These are phyloP conservation scores for Chrysotoxum bicinctum DNA, from an alignment of 2,888 invertebrate species.

Conservation along the genomic window DNA sequence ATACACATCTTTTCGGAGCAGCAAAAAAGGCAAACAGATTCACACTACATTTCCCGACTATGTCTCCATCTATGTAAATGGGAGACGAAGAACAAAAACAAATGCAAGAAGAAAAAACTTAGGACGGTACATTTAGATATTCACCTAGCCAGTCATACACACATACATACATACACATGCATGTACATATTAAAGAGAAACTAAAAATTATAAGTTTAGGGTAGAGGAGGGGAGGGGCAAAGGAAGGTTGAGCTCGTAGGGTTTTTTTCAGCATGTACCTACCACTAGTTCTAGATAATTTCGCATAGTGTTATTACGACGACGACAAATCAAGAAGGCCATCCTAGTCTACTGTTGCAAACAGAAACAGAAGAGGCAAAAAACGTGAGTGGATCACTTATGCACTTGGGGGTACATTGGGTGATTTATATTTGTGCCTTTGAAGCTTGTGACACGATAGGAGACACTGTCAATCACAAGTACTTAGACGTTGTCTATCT, in stretches of 20 bases:
- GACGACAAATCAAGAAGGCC: constrained; percentile 35
- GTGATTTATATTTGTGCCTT: constrained; percentile 39
- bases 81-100: constrained; percentile 37
- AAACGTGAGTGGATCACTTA: constrained; percentile 65
- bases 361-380: constrained; percentile 2
- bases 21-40: constrained; percentile 38
- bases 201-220: not conserved
- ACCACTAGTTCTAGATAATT: constrained; percentile 49
- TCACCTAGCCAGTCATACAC: not conserved
- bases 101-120: constrained; percentile 34
- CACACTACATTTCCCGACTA: constrained; percentile 15
- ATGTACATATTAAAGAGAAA: not conserved
- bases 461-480: constrained; percentile 64
- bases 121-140: constrained; percentile 7
- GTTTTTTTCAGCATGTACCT: not conserved
- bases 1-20: constrained; percentile 8
- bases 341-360: constrained; percentile 32
- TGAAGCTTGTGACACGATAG: constrained; percentile 29
- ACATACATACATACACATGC: too few species aligned
- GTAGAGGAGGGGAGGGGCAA: not conserved
- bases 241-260: not conserved
- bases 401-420: constrained; percentile 49
- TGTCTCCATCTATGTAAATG: constrained; percentile 39
- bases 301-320: constrained; percentile 50
- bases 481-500: constrained; percentile 31